Percentiles rank a stretch among this genome's conserved stretches.
Conservation (phyloP, 2,797 vertebrate genomes). For the Garrulus glandarius region DNA sequence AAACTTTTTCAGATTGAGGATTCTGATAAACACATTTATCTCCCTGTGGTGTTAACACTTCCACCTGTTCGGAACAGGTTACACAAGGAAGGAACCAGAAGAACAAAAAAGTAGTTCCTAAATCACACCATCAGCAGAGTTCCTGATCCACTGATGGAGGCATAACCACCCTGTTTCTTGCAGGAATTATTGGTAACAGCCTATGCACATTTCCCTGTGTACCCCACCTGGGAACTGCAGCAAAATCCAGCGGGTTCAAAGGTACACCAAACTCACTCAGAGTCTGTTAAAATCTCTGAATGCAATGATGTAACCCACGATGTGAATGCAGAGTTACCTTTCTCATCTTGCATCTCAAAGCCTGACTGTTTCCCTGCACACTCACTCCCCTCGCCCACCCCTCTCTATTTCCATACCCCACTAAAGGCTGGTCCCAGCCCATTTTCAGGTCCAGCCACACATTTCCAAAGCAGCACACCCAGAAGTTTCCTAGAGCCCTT, state of each 20-base stretch:
- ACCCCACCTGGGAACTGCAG: neutral
- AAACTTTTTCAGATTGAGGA: neutral
- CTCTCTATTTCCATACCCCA: neutral
- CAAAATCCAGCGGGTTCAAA: neutral
- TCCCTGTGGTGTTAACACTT: neutral
- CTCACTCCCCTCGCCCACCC: neutral
- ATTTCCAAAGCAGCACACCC: neutral
- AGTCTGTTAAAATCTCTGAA: neutral
- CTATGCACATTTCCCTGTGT: neutral
- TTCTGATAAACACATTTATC: neutral
- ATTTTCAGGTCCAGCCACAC: neutral
- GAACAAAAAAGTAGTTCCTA: neutral
- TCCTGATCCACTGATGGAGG: neutral
- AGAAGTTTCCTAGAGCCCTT: neutral
- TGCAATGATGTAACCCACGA: accelerated
- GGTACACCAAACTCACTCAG: accelerated
- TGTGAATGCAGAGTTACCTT: neutral
- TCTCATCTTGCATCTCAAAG: neutral
- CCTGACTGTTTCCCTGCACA: neutral
- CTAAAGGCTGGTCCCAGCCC: neutral
- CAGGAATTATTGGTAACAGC: neutral
- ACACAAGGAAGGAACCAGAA: neutral
- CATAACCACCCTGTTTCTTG: neutral
- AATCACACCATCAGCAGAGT: neutral
- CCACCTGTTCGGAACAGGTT: neutral